Percentiles rank a stretch among this genome's conserved stretches.
phyloP scores from a whole-genome alignment of 2,888 invertebrate species.

The Cartodere bifasciata region DNA sequence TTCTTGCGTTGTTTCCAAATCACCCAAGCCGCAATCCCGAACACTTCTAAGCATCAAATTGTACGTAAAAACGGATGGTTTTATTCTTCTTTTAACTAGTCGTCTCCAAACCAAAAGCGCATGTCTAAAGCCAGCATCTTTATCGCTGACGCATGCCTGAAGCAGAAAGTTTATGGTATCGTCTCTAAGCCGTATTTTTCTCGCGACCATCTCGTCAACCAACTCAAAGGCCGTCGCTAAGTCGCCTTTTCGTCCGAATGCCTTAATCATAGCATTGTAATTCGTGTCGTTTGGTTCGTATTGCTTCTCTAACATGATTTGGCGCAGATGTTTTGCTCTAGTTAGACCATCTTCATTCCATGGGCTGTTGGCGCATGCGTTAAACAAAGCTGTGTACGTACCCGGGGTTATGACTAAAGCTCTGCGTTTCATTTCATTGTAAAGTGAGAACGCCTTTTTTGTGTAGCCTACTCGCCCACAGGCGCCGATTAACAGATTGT shows the following conservation, averaged over 20 bases:
- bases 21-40: conserved; percentile 54
- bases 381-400: conserved; percentile 76
- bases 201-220: conserved; percentile 71
- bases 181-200: conserved; percentile 45
- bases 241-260: conserved; percentile 76
- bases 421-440: conserved; percentile 68
- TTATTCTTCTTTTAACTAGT: conserved; percentile 51
- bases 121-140: conserved; percentile 67
- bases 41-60: conserved; percentile 70
- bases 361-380: conserved; percentile 76
- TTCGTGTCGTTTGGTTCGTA: conserved; percentile 59
- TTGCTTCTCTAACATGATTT: conserved; percentile 55
- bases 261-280: conserved; percentile 85
- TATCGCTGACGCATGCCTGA: conserved; percentile 72
- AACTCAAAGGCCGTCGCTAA: conserved; percentile 63
- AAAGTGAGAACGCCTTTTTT: conserved; percentile 74
- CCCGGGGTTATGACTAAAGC: conserved; percentile 54
- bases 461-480: conserved; percentile 76
- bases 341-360: conserved; percentile 53
- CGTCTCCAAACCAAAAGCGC: conserved; percentile 78
- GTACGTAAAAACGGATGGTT: conserved; percentile 60
- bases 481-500: conserved; percentile 68
- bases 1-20: conserved; percentile 7
- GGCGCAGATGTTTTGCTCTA: conserved; percentile 51
- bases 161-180: conserved; percentile 69